Base-by-base conservation (phyloP, 2,888 invertebrate species). In the Sceliomorpha sp. region DNA sequence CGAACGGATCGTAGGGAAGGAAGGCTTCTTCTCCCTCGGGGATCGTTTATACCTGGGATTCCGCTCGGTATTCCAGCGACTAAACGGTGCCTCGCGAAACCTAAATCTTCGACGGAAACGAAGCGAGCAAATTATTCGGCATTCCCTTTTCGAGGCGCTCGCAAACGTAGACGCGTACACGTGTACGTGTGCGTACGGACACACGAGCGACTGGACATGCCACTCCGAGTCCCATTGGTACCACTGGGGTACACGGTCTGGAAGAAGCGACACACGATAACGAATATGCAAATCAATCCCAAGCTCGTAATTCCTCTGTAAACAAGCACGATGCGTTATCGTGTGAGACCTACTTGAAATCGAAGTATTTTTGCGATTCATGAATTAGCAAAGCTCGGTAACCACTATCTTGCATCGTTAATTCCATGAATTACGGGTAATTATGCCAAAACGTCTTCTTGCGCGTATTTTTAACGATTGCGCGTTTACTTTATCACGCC, bases 91-190 rank as follows among this genome's bases (percentile, higher is more conserved):
- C 10, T 27, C 32, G 44, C 53, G 53, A 63, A 47, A 31, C 51
- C 70, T 67, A 72, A 76, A 79, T 77, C 73, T 64, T 64, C 56
- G 70, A 51, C 70, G 69, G 73, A 74, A 51, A 67, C 63, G 47
- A 26, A 26, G 75, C 66, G 51, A 75, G 75, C 80, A 78, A 82
- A 81, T 82, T 80, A 82, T 82, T 78, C 77, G 75, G 70, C 77
- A 78, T 79, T 78, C 76, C 69, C 63, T 47, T 66, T 67, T 62
- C 59, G 69, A 79, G 73, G 78, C 77, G 74, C 66, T 70, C 63
- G 71, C 47, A 47, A 68, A 72, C 73, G 72, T 70, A 72, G 68
- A 70, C 15, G 9, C 29, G 9, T 10, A 1, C 7, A 12, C 12
- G 32, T 14, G 7, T 14, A 29, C 9, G 34, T 10, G 36, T 27